phyloP scores from a whole-genome alignment of 2,797 vertebrate genomes.

The Rhodeus uyekii region DNA sequence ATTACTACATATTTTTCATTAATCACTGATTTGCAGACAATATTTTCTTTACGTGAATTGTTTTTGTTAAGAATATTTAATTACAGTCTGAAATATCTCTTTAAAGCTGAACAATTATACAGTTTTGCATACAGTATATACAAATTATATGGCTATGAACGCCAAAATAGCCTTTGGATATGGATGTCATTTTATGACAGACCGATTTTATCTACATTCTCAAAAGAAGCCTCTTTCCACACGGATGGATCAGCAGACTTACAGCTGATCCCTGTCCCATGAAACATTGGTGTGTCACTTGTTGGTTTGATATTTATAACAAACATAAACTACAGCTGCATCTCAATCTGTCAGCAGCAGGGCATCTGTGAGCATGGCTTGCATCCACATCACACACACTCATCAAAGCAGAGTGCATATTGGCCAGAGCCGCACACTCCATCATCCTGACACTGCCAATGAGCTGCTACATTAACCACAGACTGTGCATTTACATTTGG shows the following conservation, averaged over 20 bases:
- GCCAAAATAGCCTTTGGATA: background rate
- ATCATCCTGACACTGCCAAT: conserved; percentile 49
- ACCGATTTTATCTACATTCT: background rate
- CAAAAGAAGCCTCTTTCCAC: background rate
- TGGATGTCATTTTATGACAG: background rate
- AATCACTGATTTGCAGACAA: too few species aligned
- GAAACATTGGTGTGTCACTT: background rate
- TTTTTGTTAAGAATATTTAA: background rate
- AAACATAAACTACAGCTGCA: conserved; percentile 37
- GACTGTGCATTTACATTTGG: conserved; percentile 35
- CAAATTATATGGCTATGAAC: background rate
- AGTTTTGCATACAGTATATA: background rate
- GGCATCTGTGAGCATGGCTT: conserved; percentile 31
- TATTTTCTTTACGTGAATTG: too few species aligned
- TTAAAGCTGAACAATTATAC: background rate
- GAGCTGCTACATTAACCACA: conserved; percentile 41
- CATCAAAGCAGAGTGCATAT: conserved; percentile 34
- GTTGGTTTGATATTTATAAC: conserved; percentile 28
- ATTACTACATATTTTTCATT: too few species aligned
- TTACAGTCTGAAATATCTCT: background rate
- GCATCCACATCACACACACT: conserved; percentile 34
- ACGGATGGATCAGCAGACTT: background rate
- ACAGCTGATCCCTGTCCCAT: background rate
- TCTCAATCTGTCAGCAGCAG: conserved; percentile 43
- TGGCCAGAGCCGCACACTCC: conserved; percentile 13